Percentiles rank a stretch among this genome's conserved stretches.
phyloP scores from a whole-genome alignment of 2,113 vertebrate genomes.

The Craseonycteris thonglongyai region DNA sequence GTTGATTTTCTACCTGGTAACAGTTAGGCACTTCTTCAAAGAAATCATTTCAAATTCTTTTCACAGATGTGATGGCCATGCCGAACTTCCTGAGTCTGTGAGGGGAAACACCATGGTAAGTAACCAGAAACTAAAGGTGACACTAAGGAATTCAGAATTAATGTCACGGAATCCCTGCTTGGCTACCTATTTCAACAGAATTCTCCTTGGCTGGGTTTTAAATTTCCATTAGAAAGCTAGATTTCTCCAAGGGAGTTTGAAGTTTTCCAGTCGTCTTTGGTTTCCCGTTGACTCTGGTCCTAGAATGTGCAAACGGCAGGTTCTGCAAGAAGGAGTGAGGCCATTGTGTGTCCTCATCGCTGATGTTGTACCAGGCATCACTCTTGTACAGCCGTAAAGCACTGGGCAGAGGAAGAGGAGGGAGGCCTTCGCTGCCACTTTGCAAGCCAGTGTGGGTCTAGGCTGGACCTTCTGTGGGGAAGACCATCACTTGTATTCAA shows the following conservation, averaged over 20 bases:
- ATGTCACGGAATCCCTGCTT: background rate
- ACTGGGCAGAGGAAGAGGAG: accelerated
- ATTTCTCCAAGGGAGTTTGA: background rate
- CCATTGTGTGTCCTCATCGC: background rate
- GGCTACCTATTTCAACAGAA: background rate
- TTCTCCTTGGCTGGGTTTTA: background rate
- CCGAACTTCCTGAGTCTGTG: constrained; percentile 26
- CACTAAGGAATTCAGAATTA: background rate
- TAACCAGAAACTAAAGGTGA: background rate
- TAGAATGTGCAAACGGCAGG: background rate
- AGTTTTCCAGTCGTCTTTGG: background rate
- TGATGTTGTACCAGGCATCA: background rate
- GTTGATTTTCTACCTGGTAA: background rate
- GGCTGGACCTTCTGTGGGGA: background rate
- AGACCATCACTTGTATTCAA: background rate
- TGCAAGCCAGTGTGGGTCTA: background rate
- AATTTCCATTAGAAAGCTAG: background rate
- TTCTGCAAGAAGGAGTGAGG: background rate
- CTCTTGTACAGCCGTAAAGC: background rate
- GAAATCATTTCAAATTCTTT: constrained; percentile 61
- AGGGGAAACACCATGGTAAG: constrained; percentile 76
- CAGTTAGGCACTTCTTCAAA: constrained; percentile 47
- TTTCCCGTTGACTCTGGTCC: constrained; percentile 30
- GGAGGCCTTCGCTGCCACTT: background rate
- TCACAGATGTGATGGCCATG: constrained; percentile 70